Evolutionary conservation across 2,888 invertebrate genomes (phyloP), one percentile per base, ranked within the genome.

Genomic region (Allophyes oxyacanthae): DNA sequence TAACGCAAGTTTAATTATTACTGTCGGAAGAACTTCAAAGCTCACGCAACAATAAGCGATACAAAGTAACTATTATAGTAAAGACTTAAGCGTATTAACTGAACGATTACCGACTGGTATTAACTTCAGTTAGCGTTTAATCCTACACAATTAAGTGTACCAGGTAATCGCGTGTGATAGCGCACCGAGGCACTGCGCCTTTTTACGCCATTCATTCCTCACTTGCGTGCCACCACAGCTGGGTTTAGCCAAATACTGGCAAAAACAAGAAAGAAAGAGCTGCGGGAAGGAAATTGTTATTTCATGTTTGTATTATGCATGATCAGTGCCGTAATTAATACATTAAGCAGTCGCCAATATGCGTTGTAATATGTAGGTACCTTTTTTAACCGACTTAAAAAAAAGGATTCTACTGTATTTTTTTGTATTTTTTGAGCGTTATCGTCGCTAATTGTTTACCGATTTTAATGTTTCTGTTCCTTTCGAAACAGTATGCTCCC

Each of bases 11-110:
- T 13, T 7, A 20, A 20, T 20, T 20, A 20, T 3, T 20, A 20
- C 20, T n/a, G 43, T 2, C 43, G 38, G 43, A 28, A 15, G 15
- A 13, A 67, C 56, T 48, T 41, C 46, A 69, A 56, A 65, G 57
- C 46, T 9, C 41, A 33, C 15, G 28, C 49, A 45, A 38, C 36
- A 37, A 45, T 28, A 14, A 45, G 15, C 30, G 30, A 32, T 38
- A 36, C 37, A 32, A 14, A 14, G 20, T 46, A 48, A 56, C 15
- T n/a, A 51, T 45, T 41, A 45, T 50, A 37, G 40, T 50, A 37
- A 37, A 69, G n/a, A 40, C 26, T 62, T 11, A 40, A 44, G 2
- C 44, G 13, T 8, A 6, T 8, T 34, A 5, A 34, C 11, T 34
- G 2, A 11, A 13, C n/a, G 37, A 32, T 30, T 34, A 46, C 33